phyloP scores from a whole-genome alignment of 2,797 vertebrate species.

The Perdix hodgsoniae region DNA sequence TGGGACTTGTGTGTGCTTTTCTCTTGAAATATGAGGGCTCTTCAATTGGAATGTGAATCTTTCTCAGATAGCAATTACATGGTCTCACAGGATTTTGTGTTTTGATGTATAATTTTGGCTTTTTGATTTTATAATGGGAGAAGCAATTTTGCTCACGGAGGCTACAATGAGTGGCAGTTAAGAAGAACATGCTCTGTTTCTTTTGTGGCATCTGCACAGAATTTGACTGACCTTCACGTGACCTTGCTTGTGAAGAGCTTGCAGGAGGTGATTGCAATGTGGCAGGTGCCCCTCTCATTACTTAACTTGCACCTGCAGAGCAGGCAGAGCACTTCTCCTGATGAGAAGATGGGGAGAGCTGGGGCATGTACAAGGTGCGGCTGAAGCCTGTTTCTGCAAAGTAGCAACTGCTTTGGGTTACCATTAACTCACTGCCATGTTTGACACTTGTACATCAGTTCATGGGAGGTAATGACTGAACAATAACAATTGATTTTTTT shows the following conservation, averaged over 20 bases:
- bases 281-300: neutral
- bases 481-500: constrained; percentile 62
- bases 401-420: neutral
- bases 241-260: neutral
- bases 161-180: neutral
- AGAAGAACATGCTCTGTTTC: neutral
- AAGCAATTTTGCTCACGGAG: neutral
- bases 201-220: neutral
- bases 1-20: neutral
- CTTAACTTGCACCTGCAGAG: neutral
- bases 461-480: constrained; percentile 21
- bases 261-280: neutral
- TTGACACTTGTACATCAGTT: neutral
- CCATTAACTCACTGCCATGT: neutral
- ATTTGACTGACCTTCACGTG: neutral
- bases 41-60: neutral
- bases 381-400: neutral
- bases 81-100: neutral
- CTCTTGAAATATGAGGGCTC: neutral
- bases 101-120: neutral
- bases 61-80: neutral
- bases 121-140: neutral
- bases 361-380: neutral
- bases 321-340: neutral
- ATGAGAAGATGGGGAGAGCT: neutral